phyloP scores from a whole-genome alignment of 2,797 vertebrate species.

The Gadopsis marmoratus region DNA sequence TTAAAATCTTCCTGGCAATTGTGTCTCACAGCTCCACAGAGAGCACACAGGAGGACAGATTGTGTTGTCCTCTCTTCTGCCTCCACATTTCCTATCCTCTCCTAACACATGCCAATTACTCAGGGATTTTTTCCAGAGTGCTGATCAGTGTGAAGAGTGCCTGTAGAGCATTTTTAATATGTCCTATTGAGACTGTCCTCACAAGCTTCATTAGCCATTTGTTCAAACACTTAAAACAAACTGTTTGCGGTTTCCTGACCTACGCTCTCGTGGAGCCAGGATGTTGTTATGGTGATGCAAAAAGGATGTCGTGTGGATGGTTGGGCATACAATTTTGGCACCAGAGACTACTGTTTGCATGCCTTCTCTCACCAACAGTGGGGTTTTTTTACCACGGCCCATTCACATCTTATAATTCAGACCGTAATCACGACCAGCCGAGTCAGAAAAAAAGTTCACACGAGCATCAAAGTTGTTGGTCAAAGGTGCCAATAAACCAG shows the following conservation, averaged over 20 bases:
- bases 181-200: slow-evolving; percentile 29
- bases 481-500: background rate
- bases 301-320: background rate
- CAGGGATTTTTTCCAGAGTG: slow-evolving; percentile 47
- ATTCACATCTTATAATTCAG: background rate
- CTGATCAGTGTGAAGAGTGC: slow-evolving; percentile 43
- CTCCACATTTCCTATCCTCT: slow-evolving; percentile 56
- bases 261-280: background rate
- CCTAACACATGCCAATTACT: slow-evolving; percentile 53
- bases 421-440: background rate
- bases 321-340: background rate
- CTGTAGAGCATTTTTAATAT: slow-evolving; percentile 28
- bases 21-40: slow-evolving; percentile 54
- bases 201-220: slow-evolving; percentile 29
- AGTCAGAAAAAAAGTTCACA: background rate
- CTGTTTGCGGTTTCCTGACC: slow-evolving; percentile 11
- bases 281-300: slow-evolving; percentile 2
- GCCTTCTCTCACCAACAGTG: background rate
- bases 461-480: background rate
- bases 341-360: background rate
- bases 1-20: slow-evolving; percentile 54
- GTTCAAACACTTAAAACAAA: slow-evolving; percentile 26
- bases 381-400: background rate
- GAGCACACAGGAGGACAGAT: slow-evolving; percentile 64
- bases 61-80: slow-evolving; percentile 61